These are phyloP conservation scores for Siphlonurus alternatus DNA, from an alignment of 2,888 invertebrate genomes.

Conservation along the genomic window DNA sequence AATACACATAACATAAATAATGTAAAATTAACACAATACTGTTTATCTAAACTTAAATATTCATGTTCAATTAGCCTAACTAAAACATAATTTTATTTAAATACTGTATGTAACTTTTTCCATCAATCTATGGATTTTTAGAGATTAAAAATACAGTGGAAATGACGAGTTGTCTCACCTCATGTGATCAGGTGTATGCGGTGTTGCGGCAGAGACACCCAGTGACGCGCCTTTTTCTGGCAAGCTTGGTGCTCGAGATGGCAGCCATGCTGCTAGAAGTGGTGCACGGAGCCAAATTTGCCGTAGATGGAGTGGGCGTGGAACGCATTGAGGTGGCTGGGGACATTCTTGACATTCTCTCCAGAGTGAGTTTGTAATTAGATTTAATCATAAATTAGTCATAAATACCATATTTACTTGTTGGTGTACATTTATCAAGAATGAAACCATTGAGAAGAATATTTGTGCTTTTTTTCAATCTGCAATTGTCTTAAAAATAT, in stretches of 20 bases:
- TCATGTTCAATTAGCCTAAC: no score
- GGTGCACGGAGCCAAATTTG: constrained; percentile 75
- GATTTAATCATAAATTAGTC: neutral
- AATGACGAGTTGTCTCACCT: no score
- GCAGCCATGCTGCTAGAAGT: constrained; percentile 74
- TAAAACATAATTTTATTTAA: no score
- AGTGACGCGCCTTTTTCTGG: constrained; percentile 78
- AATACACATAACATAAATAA: no score
- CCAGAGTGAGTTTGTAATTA: constrained; percentile 58
- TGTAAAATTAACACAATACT: no score
- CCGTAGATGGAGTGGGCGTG: constrained; percentile 78
- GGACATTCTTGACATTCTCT: constrained; percentile 81
- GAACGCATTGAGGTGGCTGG: constrained; percentile 68
- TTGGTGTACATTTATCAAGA: constrained; percentile 2
- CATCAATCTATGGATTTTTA: neutral
- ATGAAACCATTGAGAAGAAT: neutral
- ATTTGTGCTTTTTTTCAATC: no score
- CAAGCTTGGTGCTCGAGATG: constrained; percentile 70
- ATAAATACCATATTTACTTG: neutral
- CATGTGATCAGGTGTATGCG: constrained; percentile 88
- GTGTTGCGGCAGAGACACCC: constrained; percentile 78
- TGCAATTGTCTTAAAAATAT: no score
- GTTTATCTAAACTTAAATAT: no score
- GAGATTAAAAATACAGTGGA: neutral
- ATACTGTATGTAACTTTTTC: no score